Evolutionary conservation across 2,113 vertebrate species (phyloP), one percentile per base, ranked within the genome.

Genomic region (Tiliqua scincoides): DNA sequence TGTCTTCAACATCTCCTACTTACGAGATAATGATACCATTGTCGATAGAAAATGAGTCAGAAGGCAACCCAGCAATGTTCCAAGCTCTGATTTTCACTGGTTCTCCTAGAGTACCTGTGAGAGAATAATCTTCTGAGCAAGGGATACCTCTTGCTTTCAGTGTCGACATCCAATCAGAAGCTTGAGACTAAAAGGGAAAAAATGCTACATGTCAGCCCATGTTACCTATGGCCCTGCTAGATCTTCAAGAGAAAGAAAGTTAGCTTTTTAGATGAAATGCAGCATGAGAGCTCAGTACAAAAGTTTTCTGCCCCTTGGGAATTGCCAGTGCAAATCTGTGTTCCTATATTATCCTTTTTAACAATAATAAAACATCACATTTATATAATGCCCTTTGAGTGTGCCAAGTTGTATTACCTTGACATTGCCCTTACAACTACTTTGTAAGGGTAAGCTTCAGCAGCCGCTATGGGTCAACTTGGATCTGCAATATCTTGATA

Each of bases 1-100:
- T 59, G 14, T 86, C 63, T 65, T 59, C 40, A 78, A 27, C 1
- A 20, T 87, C 91, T 83, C 27, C 12, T 43, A 96, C 97, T 97
- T 93, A 99, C 97, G 96, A 97, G 88, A 98, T 98, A 85, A 98
- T 98, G 88, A 98, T 98, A 25, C 95, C 98, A 8, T 98, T 99
- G 90, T 98, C 98, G 83, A 98, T 94, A 79, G 98, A 99, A 93
- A 99, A 98, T 17, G 89, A 96, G 91, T 99, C 98, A 1, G 98
- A 98, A 17, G 98, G 98, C n/a, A 98, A 94, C 6, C 98, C 98
- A 48, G 98, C 97, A 54, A 98, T 98, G 83, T 96, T 99, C 98
- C 98, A 99, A 25, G 95, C 75, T 81, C 97, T 95, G 72, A 98
- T 98, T 91, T 97, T 96, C 73, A 98, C 97, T 2, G 96, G 95